Conservation (phyloP, 2,888 invertebrate genomes). For the Minunthozetes semirufus region DNA sequence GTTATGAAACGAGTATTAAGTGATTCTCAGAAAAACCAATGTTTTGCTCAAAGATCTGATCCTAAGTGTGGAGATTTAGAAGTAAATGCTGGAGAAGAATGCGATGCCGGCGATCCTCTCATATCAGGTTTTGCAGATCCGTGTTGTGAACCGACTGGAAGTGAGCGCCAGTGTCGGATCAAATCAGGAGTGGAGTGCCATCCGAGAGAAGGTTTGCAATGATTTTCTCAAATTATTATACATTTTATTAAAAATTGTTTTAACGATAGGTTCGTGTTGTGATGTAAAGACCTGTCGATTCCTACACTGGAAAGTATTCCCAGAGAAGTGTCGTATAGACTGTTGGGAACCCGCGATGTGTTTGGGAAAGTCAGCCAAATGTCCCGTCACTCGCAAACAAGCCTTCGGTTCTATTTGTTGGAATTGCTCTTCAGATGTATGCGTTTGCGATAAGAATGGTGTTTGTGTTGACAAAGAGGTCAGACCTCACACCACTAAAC, state of each 20-base stretch:
- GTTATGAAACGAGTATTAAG: not conserved
- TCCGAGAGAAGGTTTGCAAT: not conserved
- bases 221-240: not conserved
- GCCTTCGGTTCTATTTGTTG: not conserved
- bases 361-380: constrained; percentile 11
- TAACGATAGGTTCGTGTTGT: not conserved
- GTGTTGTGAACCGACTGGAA: not conserved
- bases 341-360: not conserved
- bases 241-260: not conserved
- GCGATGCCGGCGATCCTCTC: not conserved
- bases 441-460: not conserved
- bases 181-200: not conserved
- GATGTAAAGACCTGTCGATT: not conserved
- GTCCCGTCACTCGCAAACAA: not conserved
- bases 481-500: not conserved
- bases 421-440: not conserved
- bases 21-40: not conserved
- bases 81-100: not conserved
- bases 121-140: not conserved
- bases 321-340: not conserved
- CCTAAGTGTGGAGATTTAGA: not conserved
- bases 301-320: not conserved
- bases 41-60: not conserved
- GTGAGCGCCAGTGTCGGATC: not conserved
- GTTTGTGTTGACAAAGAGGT: not conserved